Evolutionary conservation across 2,797 vertebrate genomes (phyloP).

Genomic region (Manis javanica): DNA sequence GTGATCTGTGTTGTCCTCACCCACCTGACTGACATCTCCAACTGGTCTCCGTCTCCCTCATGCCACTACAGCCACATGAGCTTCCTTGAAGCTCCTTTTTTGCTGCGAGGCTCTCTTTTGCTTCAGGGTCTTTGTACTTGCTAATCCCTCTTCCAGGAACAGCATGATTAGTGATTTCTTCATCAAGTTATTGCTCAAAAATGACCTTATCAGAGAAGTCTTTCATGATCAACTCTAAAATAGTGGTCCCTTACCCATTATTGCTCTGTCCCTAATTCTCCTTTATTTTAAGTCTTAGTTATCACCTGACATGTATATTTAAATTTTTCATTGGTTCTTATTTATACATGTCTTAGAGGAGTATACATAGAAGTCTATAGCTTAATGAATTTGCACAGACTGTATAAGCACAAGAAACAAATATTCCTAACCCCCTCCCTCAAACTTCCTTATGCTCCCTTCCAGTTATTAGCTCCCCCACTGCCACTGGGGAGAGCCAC

Average conservation of each 20-base stretch:
- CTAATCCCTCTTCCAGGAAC: background rate
- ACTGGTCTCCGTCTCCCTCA: background rate
- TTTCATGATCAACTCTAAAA: background rate
- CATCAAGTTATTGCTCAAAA: conserved; percentile 23
- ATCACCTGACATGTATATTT: background rate
- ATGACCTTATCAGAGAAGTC: background rate
- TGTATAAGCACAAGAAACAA: background rate
- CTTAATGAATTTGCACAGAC: background rate
- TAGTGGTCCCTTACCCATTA: background rate
- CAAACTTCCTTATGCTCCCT: background rate
- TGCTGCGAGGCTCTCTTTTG: background rate
- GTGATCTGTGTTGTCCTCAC: background rate
- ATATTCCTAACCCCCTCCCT: background rate
- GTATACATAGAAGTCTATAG: background rate
- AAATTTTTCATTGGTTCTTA: background rate
- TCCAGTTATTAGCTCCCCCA: background rate
- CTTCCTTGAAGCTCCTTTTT: background rate
- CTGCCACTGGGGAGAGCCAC: background rate
- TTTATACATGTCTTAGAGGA: background rate
- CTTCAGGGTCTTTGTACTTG: background rate
- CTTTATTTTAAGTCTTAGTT: conserved; percentile 37
- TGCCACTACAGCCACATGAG: background rate
- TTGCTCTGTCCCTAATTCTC: background rate
- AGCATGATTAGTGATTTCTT: background rate
- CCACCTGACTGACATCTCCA: background rate